Percentiles rank a stretch among this genome's conserved stretches.
Evolutionary conservation across 2,797 vertebrate species (phyloP).

Genomic region (Pseudochaenichthys georgianus): DNA sequence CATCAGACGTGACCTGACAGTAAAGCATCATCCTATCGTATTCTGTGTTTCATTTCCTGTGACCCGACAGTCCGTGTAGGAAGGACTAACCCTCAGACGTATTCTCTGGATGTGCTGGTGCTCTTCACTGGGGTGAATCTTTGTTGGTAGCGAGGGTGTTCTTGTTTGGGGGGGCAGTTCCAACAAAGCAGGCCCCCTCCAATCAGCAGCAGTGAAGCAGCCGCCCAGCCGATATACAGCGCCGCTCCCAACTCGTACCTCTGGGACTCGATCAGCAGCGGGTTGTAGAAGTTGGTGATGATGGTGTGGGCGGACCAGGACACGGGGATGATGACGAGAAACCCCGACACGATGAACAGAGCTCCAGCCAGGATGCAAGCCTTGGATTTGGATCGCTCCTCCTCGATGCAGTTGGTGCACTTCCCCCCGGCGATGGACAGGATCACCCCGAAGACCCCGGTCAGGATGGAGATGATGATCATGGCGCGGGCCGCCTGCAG

Average conservation of each 20-base stretch:
- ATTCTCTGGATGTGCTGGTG: constrained; percentile 71
- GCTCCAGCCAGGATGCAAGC: constrained; percentile 82
- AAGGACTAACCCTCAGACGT: constrained; percentile 59
- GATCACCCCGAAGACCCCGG: constrained; percentile 76
- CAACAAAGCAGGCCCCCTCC: constrained; percentile 90
- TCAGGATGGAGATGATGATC: constrained; percentile 82
- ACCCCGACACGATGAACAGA: constrained; percentile 80
- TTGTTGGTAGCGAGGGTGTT: constrained; percentile 65
- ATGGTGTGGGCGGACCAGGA: constrained; percentile 85
- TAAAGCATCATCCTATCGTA: too few relatives aligned
- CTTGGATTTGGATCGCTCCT: constrained; percentile 79
- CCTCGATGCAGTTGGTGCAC: constrained; percentile 87
- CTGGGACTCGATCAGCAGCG: constrained; percentile 71
- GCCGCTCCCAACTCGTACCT: constrained; percentile 91
- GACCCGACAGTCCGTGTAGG: constrained; percentile 18
- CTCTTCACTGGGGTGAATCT: constrained; percentile 75
- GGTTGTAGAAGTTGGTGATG: constrained; percentile 87
- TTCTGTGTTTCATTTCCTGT: neutral
- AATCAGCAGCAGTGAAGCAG: constrained; percentile 85
- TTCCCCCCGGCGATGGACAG: constrained; percentile 84
- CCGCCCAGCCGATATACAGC: constrained; percentile 93
- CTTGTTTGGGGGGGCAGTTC: constrained; percentile 80
- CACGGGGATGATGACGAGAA: constrained; percentile 84
- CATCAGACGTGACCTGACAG: too few relatives aligned
- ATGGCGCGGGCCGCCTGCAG: constrained; percentile 85